A percentile compares a stretch with the other conserved stretches of the same genome.
These are phyloP conservation scores for Troides oblongomaculatus DNA, from an alignment of 2,888 invertebrate species.

Conservation along the genomic window DNA sequence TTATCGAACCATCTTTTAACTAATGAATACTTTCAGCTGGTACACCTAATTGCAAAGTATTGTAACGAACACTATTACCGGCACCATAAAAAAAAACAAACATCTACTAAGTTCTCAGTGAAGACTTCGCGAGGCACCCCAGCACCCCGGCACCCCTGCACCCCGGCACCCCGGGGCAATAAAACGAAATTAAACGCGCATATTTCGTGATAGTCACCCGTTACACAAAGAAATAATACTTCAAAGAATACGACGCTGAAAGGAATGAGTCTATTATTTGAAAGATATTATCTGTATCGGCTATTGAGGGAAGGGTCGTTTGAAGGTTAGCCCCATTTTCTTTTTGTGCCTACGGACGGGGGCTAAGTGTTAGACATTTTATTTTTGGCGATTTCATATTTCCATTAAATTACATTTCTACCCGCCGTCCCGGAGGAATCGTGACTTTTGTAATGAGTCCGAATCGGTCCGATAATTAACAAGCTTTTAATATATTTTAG, in stretches of 20 bases:
- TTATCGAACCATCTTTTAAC: too few species aligned
- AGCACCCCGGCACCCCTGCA: neutral
- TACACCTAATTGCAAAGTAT: too few species aligned
- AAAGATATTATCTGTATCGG: conserved; percentile 24
- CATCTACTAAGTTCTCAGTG: too few species aligned
- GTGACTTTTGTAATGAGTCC: too few species aligned
- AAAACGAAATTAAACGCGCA: conserved; percentile 40
- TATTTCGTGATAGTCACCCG: conserved; percentile 44
- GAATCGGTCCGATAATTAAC: too few species aligned
- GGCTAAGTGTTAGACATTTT: too few species aligned
- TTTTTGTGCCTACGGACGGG: neutral
- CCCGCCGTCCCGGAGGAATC: too few species aligned
- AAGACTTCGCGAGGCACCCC: neutral
- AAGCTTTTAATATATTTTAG: neutral
- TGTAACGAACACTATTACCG: too few species aligned
- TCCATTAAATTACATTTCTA: too few species aligned
- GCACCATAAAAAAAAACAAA: too few species aligned
- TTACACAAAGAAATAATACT: conserved; percentile 35
- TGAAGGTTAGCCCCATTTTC: conserved; percentile 6
- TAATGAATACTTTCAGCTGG: too few species aligned
- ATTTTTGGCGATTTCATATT: too few species aligned
- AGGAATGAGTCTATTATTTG: conserved; percentile 23
- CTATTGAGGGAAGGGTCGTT: conserved; percentile 16
- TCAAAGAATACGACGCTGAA: conserved; percentile 30
- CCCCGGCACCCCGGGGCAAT: conserved; percentile 11